phyloP scores from a whole-genome alignment of 2,797 vertebrate species.

The Bucorvus abyssinicus region DNA sequence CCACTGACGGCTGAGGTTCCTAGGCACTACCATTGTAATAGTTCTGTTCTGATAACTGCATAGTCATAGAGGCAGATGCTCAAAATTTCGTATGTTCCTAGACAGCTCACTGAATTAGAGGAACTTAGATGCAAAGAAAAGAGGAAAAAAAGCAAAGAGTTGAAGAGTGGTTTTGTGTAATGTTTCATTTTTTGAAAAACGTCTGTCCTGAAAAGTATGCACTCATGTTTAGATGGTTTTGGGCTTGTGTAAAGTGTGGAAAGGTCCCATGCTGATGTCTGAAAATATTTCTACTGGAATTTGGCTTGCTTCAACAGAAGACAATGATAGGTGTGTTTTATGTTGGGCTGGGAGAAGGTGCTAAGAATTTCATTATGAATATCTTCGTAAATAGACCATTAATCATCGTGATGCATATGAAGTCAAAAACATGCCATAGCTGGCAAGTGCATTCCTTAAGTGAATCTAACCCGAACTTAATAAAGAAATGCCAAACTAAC shows the following conservation, averaged over 20 bases:
- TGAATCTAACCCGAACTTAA: slow-evolving; percentile 68
- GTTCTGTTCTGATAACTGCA: not conserved
- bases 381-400: slow-evolving; percentile 60
- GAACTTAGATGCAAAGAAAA: not conserved
- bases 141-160: not conserved
- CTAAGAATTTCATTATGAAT: slow-evolving; percentile 57
- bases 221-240: not conserved
- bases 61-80: not conserved
- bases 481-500: slow-evolving; percentile 56
- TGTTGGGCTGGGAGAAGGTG: slow-evolving; percentile 17
- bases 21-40: not conserved
- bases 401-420: slow-evolving; percentile 51
- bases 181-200: not conserved
- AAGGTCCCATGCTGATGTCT: not conserved
- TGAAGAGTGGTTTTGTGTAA: not conserved
- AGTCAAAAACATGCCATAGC: slow-evolving; percentile 12
- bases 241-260: not conserved
- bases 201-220: not conserved
- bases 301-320: slow-evolving; percentile 8
- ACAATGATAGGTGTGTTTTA: slow-evolving; percentile 49
- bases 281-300: slow-evolving; percentile 14
- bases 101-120: not conserved
- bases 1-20: slow-evolving; percentile 11
- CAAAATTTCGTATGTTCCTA: not conserved
- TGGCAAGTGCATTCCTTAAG: slow-evolving; percentile 50